Percentiles rank a stretch among this genome's conserved stretches.
Evolutionary conservation across 2,797 vertebrate species (phyloP).

Genomic region (Lepidocolaptes lacrymiger): DNA sequence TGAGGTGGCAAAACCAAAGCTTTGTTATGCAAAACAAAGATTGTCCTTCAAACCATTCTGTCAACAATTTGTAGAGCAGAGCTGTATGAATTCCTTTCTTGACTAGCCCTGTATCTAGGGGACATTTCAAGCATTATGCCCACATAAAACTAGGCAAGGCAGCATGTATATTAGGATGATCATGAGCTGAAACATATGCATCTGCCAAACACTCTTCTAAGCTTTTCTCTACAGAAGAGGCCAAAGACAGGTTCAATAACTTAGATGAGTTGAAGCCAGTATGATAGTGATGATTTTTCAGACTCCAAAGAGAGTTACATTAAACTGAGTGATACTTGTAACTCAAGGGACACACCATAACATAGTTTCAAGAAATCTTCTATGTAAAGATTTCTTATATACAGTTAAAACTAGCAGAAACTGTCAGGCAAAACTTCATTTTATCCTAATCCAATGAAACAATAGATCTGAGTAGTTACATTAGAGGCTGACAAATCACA

Average conservation of each 20-base stretch:
- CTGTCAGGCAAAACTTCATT: neutral
- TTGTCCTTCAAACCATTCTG: neutral
- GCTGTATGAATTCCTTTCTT: neutral
- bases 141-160: neutral
- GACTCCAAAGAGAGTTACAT: neutral
- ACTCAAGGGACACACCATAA: neutral
- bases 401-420: neutral
- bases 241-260: neutral
- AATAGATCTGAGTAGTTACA: neutral
- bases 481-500: neutral
- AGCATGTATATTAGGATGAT: neutral
- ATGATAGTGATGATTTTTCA: neutral
- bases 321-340: neutral
- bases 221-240: neutral
- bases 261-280: neutral
- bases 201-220: neutral
- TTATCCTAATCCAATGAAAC: neutral
- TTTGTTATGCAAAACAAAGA: neutral
- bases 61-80: neutral
- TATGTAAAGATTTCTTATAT: neutral
- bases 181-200: neutral
- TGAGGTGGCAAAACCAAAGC: neutral
- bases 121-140: neutral
- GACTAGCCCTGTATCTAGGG: neutral
- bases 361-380: neutral